Conservation (phyloP, 2,797 vertebrate species). For the Pelodytes ibericus region DNA sequence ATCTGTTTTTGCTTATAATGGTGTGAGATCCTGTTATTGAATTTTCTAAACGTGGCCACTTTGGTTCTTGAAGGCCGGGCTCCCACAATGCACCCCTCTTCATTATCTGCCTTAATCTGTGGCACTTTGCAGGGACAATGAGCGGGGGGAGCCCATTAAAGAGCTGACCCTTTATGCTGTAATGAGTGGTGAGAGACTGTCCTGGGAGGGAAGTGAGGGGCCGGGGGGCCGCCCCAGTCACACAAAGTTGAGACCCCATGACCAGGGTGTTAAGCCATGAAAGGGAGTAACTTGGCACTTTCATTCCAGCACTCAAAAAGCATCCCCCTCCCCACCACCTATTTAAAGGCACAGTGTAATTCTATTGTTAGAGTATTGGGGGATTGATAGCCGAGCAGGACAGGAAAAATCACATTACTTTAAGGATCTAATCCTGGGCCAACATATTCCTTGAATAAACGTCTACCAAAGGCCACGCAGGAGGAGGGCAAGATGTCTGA, state of each 20-base stretch:
- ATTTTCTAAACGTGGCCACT: slow-evolving; percentile 16
- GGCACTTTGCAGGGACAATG: background rate
- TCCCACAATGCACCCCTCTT: slow-evolving; percentile 5
- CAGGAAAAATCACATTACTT: no score
- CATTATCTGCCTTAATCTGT: slow-evolving; percentile 29
- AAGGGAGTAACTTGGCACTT: background rate
- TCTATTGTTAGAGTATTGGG: background rate
- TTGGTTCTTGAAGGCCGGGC: background rate
- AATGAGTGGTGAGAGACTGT: slow-evolving; percentile 6
- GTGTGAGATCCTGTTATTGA: slow-evolving; percentile 23
- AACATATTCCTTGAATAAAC: no score
- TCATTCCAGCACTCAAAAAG: slow-evolving; percentile 35
- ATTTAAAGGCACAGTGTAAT: background rate
- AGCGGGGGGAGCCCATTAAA: slow-evolving; percentile 1
- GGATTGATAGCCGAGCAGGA: no score
- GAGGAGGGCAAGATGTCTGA: no score
- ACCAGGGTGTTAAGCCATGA: slow-evolving; percentile 21
- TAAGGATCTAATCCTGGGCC: no score
- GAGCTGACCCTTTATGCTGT: slow-evolving; percentile 8
- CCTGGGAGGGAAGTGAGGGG: background rate
- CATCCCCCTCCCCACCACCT: background rate
- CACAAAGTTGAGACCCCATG: background rate
- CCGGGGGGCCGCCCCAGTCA: background rate
- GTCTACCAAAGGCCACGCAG: no score
- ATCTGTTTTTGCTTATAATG: slow-evolving; percentile 17